These are phyloP conservation scores for Dolichopus griseipennis DNA, from an alignment of 2,888 invertebrate species.

Conservation along the genomic window DNA sequence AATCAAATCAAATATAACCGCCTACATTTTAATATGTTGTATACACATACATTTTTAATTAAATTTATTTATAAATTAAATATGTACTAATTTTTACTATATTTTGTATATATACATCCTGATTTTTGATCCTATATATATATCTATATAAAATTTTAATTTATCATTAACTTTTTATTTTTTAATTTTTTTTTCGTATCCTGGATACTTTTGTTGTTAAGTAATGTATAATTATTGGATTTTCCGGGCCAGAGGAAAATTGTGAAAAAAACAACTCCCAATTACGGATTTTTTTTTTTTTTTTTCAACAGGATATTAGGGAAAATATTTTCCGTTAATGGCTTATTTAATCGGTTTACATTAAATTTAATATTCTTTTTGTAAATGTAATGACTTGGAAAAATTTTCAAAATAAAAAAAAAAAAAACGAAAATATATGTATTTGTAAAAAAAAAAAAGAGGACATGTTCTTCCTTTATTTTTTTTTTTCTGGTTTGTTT, in stretches of 20 bases:
- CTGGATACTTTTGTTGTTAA: neutral
- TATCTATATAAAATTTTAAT: neutral
- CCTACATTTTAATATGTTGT: too few relatives aligned
- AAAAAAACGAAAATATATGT: too few relatives aligned
- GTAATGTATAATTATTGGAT: neutral
- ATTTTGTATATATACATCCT: neutral
- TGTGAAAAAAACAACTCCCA: neutral
- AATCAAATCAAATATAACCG: too few relatives aligned
- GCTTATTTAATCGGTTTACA: constrained; percentile 2
- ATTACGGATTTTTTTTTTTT: neutral
- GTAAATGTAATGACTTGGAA: constrained; percentile 2
- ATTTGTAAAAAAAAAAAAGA: too few relatives aligned
- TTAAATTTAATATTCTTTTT: constrained; percentile 3
- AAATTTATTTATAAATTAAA: too few relatives aligned
- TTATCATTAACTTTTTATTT: neutral
- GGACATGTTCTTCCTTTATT: neutral
- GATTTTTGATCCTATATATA: neutral
- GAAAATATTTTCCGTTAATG: constrained; percentile 2
- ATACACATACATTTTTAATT: too few relatives aligned
- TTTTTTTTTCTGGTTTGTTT: neutral
- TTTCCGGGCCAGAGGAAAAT: neutral
- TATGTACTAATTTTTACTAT: too few relatives aligned
- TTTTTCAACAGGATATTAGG: neutral
- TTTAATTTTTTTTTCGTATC: too few relatives aligned
- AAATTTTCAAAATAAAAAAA: neutral